Percentiles rank a stretch among this genome's conserved stretches.
phyloP scores from a whole-genome alignment of 2,888 invertebrate species.

The Poecilus cupreus region DNA sequence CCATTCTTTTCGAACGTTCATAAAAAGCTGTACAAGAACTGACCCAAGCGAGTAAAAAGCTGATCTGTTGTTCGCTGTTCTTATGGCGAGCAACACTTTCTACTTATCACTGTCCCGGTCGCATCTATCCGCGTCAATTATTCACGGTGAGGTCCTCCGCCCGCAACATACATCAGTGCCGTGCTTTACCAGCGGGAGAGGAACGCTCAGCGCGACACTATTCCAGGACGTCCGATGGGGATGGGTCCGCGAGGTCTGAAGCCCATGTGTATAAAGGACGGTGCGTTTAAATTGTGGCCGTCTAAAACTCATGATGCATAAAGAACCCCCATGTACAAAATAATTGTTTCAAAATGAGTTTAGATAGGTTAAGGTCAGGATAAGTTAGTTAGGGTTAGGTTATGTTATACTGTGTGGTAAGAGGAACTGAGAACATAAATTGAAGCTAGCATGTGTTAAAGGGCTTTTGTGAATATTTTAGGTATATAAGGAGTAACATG shows the following conservation, averaged over 20 bases:
- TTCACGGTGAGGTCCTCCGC: background rate
- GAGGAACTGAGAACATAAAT: no score
- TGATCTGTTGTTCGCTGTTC: slow-evolving; percentile 7
- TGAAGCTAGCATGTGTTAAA: no score
- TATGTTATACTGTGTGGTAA: background rate
- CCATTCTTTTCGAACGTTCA: background rate
- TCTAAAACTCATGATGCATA: slow-evolving; percentile 19
- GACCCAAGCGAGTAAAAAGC: background rate
- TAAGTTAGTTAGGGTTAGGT: background rate
- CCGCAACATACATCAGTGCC: slow-evolving; percentile 26
- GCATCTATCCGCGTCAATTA: slow-evolving; percentile 26
- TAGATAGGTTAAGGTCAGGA: background rate
- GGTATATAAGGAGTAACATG: no score
- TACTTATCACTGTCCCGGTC: slow-evolving; percentile 25
- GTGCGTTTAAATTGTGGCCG: background rate
- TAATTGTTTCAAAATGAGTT: slow-evolving; percentile 20
- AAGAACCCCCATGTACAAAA: slow-evolving; percentile 12
- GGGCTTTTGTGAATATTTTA: no score
- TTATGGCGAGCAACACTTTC: slow-evolving; percentile 21
- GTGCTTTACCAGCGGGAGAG: background rate
- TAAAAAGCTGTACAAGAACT: background rate
- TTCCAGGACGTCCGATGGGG: background rate
- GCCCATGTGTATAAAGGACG: background rate
- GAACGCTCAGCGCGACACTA: background rate
- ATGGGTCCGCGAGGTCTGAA: background rate